These are phyloP conservation scores for Parotocinclus haroldoi DNA, from an alignment of 2,797 vertebrate genomes.

Conservation along the genomic window DNA sequence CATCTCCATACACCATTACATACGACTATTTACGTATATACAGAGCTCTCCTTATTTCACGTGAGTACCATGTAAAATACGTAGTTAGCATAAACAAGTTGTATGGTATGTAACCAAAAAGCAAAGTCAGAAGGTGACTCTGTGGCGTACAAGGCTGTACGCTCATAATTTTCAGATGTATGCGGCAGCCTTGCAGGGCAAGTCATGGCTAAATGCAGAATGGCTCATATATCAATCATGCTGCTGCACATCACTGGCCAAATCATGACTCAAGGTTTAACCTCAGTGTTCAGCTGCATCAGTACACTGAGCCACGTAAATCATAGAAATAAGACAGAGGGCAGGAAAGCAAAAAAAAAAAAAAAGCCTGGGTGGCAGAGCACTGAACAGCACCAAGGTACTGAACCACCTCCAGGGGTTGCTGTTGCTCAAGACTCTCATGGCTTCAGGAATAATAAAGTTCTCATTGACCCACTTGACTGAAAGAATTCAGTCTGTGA, in stretches of 20 bases:
- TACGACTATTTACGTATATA: no score
- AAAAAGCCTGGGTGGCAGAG: no score
- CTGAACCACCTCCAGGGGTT: slow-evolving; percentile 42
- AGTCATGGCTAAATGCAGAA: slow-evolving; percentile 17
- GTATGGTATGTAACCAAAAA: no score
- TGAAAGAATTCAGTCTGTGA: slow-evolving; percentile 20
- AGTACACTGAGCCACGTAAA: not conserved
- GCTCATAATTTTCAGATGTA: no score
- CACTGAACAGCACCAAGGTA: no score
- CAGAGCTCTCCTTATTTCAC: no score
- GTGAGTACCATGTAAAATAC: no score
- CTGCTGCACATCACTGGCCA: not conserved
- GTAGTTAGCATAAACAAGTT: no score
- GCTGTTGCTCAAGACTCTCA: slow-evolving; percentile 44
- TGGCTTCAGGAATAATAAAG: slow-evolving; percentile 25
- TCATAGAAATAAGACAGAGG: not conserved
- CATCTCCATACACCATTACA: no score
- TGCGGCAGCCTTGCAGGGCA: slow-evolving; percentile 8
- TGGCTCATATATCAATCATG: slow-evolving; percentile 1
- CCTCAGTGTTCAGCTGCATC: slow-evolving; percentile 20
- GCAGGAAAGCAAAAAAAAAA: not conserved
- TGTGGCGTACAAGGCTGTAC: no score
- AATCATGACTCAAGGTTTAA: slow-evolving; percentile 31
- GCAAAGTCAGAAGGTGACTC: no score
- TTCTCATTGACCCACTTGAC: slow-evolving; percentile 37